A percentile compares a stretch with the other conserved stretches of the same genome.
phyloP scores from a whole-genome alignment of 2,797 vertebrate species.

The Arnoldichthys spilopterus region DNA sequence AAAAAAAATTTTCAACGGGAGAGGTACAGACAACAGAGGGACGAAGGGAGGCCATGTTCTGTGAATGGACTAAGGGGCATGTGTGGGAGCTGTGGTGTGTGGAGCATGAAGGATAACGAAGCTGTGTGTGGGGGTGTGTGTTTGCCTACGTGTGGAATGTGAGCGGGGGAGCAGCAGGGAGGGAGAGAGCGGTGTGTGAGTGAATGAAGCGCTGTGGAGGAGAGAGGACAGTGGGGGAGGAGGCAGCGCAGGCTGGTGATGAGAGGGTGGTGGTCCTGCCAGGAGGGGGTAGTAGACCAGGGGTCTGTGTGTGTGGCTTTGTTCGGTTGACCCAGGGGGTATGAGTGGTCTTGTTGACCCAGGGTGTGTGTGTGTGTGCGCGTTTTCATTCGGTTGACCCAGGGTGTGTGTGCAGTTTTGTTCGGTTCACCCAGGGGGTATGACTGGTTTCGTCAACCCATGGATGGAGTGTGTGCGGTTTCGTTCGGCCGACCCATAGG shows the following conservation, averaged over 20 bases:
- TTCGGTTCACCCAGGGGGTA: no score
- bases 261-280: not conserved
- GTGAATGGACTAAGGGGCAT: not conserved
- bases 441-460: not conserved
- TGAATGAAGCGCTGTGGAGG: conserved; percentile 5
- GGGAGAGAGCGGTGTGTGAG: not conserved
- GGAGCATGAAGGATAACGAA: not conserved
- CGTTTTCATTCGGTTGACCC: no score
- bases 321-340: no score
- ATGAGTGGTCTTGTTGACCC: not conserved
- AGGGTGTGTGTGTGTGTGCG: no score
- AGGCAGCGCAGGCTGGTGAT: not conserved
- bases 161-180: conserved; percentile 1
- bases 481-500: no score
- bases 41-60: not conserved
- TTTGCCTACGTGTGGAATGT: conserved; percentile 8
- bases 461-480: no score
- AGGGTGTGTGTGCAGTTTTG: no score
- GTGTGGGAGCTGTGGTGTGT: conserved; percentile 9
- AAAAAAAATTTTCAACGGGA: no score
- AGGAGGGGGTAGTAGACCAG: not conserved
- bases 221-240: not conserved
- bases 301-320: not conserved
- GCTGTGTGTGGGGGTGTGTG: conserved; percentile 16
- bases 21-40: no score